These are phyloP conservation scores for Ophion ellenae DNA, from an alignment of 2,888 invertebrate species.

Conservation along the genomic window DNA sequence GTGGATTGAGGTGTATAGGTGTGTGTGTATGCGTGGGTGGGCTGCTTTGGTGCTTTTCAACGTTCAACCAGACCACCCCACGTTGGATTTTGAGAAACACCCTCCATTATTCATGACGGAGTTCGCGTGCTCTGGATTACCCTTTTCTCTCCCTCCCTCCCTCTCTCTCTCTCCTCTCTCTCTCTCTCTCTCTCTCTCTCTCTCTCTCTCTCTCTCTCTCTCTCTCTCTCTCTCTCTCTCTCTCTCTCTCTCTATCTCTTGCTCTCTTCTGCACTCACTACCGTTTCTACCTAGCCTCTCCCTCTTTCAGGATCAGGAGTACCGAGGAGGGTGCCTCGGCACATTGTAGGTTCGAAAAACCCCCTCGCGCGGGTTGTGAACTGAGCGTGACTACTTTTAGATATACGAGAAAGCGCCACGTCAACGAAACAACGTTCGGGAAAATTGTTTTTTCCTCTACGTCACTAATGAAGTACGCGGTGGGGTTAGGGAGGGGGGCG, in stretches of 20 bases:
- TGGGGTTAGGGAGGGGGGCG: background rate
- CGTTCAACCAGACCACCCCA: constrained; percentile 67
- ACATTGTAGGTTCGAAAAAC: constrained; percentile 52
- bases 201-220: constrained; percentile 66
- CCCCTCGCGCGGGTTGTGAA: constrained; percentile 6
- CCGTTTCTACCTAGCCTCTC: constrained; percentile 28
- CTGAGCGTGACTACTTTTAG: constrained; percentile 58
- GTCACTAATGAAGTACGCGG: constrained; percentile 34
- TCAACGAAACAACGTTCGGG: constrained; percentile 59
- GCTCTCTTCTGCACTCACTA: constrained; percentile 60
- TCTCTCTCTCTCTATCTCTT: constrained; percentile 65
- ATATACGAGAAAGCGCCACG: constrained; percentile 45
- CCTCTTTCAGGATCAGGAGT: constrained; percentile 53
- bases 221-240: constrained; percentile 67
- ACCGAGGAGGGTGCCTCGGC: constrained; percentile 34
- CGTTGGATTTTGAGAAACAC: constrained; percentile 80
- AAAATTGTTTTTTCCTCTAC: constrained; percentile 53
- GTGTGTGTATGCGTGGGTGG: constrained; percentile 20
- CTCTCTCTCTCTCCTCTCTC: constrained; percentile 69
- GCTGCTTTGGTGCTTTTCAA: constrained; percentile 52
- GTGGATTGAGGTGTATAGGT: constrained; percentile 36
- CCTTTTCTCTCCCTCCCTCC: constrained; percentile 68
- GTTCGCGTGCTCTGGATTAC: constrained; percentile 73
- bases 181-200: constrained; percentile 67
- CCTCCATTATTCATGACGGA: constrained; percentile 81